A percentile compares a stretch with the other conserved stretches of the same genome.
phyloP scores from a whole-genome alignment of 2,888 invertebrate genomes.

The Tetragonisca angustula region DNA sequence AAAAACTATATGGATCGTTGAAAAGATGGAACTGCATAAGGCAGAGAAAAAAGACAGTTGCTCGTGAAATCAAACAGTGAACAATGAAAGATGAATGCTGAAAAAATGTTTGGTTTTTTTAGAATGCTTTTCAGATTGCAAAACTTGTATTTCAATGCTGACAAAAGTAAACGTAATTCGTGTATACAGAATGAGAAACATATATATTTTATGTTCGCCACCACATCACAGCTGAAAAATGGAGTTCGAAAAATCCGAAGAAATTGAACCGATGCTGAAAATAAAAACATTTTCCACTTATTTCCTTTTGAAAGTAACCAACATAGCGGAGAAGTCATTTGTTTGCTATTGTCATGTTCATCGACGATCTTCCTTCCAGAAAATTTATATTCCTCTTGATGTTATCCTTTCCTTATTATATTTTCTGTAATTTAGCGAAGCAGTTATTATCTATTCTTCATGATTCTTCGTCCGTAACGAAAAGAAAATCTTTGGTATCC shows the following conservation, averaged over 20 bases:
- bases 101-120: constrained; percentile 18
- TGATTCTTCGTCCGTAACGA: constrained; percentile 22
- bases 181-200: constrained; percentile 7
- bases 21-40: constrained; percentile 61
- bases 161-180: constrained; percentile 36
- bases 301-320: not conserved
- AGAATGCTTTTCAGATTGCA: constrained; percentile 10
- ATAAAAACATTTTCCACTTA: constrained; percentile 14
- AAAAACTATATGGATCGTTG: constrained; percentile 45
- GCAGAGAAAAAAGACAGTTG: constrained; percentile 46
- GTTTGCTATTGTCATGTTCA: not conserved
- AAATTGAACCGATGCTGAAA: constrained; percentile 16
- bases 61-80: constrained; percentile 24
- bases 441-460: constrained; percentile 23
- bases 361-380: constrained; percentile 9
- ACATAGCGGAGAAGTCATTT: constrained; percentile 9
- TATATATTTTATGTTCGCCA: constrained; percentile 9
- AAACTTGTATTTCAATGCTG: constrained; percentile 36
- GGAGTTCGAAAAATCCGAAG: constrained; percentile 16
- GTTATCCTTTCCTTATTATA: constrained; percentile 17
- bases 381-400: constrained; percentile 42
- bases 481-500: constrained; percentile 42
- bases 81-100: constrained; percentile 18
- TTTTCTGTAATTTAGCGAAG: constrained; percentile 26
- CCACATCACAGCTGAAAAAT: constrained; percentile 1